These are phyloP conservation scores for Osmerus mordax DNA, from an alignment of 2,113 vertebrate species.

Conservation along the genomic window DNA sequence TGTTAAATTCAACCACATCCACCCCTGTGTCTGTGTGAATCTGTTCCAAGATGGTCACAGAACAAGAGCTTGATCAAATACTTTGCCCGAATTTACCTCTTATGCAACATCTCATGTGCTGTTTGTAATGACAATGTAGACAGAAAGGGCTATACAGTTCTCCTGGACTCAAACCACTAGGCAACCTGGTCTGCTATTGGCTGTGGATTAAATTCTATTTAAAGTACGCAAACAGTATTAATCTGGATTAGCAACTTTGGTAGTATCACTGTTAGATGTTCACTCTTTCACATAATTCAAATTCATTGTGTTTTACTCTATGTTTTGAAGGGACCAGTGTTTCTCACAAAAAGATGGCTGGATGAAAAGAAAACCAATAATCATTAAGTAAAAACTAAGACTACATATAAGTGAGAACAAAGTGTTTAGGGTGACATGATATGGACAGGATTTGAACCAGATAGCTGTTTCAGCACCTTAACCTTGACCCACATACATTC, in stretches of 20 bases:
- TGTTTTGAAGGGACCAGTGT: not conserved
- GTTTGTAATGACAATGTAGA: no score
- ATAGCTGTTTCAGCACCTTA: no score
- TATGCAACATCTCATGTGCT: not conserved
- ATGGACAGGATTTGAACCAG: no score
- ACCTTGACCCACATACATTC: no score
- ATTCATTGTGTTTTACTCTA: not conserved
- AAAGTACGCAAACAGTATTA: slow-evolving; percentile 26
- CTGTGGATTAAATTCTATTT: slow-evolving; percentile 45
- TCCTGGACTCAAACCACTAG: no score
- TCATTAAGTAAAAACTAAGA: not conserved
- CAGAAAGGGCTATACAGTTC: not conserved
- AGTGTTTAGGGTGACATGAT: no score
- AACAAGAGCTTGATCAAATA: not conserved
- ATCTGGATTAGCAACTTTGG: slow-evolving; percentile 37
- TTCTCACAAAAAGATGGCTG: not conserved
- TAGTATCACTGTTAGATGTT: slow-evolving; percentile 22
- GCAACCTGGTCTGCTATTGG: slow-evolving; percentile 22
- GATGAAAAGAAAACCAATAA: no score
- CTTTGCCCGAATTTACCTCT: slow-evolving; percentile 2
- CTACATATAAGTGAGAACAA: not conserved
- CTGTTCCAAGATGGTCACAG: slow-evolving; percentile 26
- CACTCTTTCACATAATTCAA: not conserved
- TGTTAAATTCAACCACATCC: slow-evolving; percentile 32
- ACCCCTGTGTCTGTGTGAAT: slow-evolving; percentile 27